Evolutionary conservation across 2,113 vertebrate species (phyloP), one percentile per base, ranked within the genome.

Genomic region (Vulpes vulpes): DNA sequence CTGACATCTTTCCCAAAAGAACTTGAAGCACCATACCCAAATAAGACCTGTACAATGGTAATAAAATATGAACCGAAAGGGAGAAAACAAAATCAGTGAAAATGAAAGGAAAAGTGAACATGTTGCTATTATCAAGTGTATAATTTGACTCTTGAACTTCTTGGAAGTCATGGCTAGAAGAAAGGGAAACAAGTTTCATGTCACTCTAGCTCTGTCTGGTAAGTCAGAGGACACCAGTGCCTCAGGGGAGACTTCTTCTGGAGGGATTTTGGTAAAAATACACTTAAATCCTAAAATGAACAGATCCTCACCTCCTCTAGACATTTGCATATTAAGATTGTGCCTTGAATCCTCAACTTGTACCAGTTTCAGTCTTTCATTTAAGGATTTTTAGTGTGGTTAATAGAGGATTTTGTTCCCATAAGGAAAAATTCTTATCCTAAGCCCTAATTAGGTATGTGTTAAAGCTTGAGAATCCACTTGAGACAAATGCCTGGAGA

Each of bases 31-130:
- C 10, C 65, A 69, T 91, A 86, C 65, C 53, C 84, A 91, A 73
- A 80, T 79, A 88, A 71, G 59, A 67, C 30, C 65, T 71, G n/a
- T 51, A 32, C 30, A 20, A 76, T 67, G 32, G 67, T 94, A 78
- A 30, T 65, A 78, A 93, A 94, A 79, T 96, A 81, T 55, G 67
- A 95, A 93, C 57, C 84, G 93, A 64, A 95, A 83, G 73, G 38
- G 38, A 69, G 43, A 91, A 74, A 81, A 43, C 23, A 78, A 85
- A 49, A 81, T 59, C 62, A 86, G 19, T 84, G 71, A 71, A 88
- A 95, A 43, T 59, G 32, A 35, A 82, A 65, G n/a, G 10, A 59
- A 83, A n/a, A 30, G 17, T 71, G 89, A 91, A 71, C 55, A 73
- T 6, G 5, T 51, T 76, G 55, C 23, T 57, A 11, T 78, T 78